Base-by-base conservation (phyloP, 2,888 invertebrate genomes). In the Strigamia maritima region DNA sequence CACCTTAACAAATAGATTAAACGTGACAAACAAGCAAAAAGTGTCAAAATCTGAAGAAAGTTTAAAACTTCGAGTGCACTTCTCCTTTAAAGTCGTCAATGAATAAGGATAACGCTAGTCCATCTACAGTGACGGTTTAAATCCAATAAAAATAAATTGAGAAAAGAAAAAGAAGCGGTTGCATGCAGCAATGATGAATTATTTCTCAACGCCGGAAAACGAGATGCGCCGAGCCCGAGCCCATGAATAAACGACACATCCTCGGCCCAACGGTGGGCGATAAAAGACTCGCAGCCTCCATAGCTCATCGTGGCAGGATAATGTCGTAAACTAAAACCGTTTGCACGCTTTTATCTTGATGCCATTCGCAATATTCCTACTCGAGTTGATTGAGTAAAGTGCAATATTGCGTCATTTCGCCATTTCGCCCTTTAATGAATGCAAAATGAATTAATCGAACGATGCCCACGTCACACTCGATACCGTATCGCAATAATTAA, bases 271-370 rank as follows among this genome's bases (percentile, higher is more conserved):
- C 60, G 24, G 19, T 65, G 24, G 24, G 22, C 60, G 60, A 65
- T 65, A 65, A 65, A 65, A 65, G 60, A 65, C 60, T 65, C 24
- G 60, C 22, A 22, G n/a, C 7, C 24, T 65, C 24, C 60, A 65
- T 65, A 65, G 22, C 22, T 65, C 60, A 65, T 65, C 22, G 60
- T 19, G 24, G 12, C 19, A 24, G 22, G 24, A 19, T 65, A 65
- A 65, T 24, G 60, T 65, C 24, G 60, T 65, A 65, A 19, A 65
- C 60, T 24, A 65, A 65, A 65, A 65, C 10, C 4, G 22, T 65
- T 65, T 65, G 22, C 24, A 19, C 19, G 60, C 60, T 65, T 65
- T 65, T 65, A 65, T 65, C 60, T 65, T n/a, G 44, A 44, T 44
- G 44, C 60, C 22, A 12, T 22, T 65, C 22, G 60, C 22, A 24